phyloP scores from a whole-genome alignment of 2,888 invertebrate species.

The Machimus rusticus region DNA sequence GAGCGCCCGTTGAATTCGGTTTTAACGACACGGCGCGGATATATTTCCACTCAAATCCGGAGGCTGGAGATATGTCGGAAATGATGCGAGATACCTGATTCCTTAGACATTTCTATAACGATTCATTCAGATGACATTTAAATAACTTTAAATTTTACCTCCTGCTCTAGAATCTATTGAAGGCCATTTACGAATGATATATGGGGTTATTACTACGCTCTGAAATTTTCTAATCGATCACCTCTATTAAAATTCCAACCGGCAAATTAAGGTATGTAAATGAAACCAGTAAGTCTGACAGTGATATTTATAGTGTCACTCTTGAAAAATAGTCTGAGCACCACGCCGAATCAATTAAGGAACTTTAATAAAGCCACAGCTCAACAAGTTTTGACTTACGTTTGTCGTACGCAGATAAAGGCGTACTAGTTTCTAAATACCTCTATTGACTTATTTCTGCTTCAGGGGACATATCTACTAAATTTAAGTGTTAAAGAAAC shows the following conservation, averaged over 20 bases:
- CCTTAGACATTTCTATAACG: background rate
- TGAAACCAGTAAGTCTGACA: background rate
- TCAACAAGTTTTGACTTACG: background rate
- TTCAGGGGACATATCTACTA: background rate
- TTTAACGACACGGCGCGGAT: slow-evolving; percentile 33
- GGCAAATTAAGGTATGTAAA: slow-evolving; percentile 18
- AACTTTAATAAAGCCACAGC: background rate
- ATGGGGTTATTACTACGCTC: slow-evolving; percentile 1
- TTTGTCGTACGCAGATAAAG: background rate
- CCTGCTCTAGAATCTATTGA: background rate
- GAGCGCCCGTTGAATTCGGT: slow-evolving; percentile 44
- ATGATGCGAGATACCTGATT: background rate
- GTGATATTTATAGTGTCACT: background rate
- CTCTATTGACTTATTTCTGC: background rate
- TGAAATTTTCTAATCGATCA: slow-evolving; percentile 22
- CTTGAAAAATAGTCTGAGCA: background rate
- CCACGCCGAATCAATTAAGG: background rate
- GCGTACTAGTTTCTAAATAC: background rate
- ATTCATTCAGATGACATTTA: slow-evolving; percentile 11
- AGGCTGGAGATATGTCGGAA: slow-evolving; percentile 14
- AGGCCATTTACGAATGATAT: slow-evolving; percentile 5
- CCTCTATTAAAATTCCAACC: slow-evolving; percentile 14
- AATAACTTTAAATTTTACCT: background rate
- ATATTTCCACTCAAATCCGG: slow-evolving; percentile 14
- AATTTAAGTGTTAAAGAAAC: background rate